A percentile compares a stretch with the other conserved stretches of the same genome.
These are phyloP conservation scores for Prochilodus magdalenae DNA, from an alignment of 2,113 vertebrate genomes.

Conservation along the genomic window DNA sequence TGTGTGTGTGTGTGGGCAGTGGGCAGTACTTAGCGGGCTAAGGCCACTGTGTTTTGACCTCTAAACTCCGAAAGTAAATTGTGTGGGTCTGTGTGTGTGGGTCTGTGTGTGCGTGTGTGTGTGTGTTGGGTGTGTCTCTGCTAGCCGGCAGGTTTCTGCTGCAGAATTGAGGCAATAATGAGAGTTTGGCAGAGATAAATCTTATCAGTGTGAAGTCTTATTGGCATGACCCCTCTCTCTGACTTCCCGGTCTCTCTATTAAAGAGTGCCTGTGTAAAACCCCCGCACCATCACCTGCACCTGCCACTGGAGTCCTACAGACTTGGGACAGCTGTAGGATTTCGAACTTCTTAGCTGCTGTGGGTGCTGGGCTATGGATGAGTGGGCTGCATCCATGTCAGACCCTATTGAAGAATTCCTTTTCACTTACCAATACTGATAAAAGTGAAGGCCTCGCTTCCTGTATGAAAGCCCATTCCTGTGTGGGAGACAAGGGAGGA, in stretches of 20 bases:
- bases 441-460: no score
- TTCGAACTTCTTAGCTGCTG: slow-evolving; percentile 8
- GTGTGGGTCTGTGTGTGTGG: slow-evolving; percentile 13
- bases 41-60: slow-evolving; percentile 38
- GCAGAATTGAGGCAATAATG: slow-evolving; percentile 61
- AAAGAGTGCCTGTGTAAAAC: slow-evolving; percentile 32
- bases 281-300: neutral
- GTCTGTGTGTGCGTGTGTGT: slow-evolving; percentile 23
- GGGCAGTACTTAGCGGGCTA: slow-evolving; percentile 14
- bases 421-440: no score
- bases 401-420: no score
- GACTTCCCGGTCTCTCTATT: slow-evolving; percentile 46
- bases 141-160: slow-evolving; percentile 38
- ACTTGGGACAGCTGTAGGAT: slow-evolving; percentile 31
- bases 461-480: no score
- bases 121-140: slow-evolving; percentile 36
- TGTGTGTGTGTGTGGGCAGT: slow-evolving; percentile 5
- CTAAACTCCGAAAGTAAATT: slow-evolving; percentile 37
- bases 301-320: slow-evolving; percentile 28
- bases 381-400: no score
- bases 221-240: slow-evolving; percentile 45
- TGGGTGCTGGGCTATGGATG: neutral
- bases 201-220: slow-evolving; percentile 59
- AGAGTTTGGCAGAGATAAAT: slow-evolving; percentile 61
- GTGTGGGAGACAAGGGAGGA: no score